Percentiles rank a stretch among this genome's conserved stretches.
Evolutionary conservation across 2,888 invertebrate species (phyloP).

Genomic region (Heliconius sara): DNA sequence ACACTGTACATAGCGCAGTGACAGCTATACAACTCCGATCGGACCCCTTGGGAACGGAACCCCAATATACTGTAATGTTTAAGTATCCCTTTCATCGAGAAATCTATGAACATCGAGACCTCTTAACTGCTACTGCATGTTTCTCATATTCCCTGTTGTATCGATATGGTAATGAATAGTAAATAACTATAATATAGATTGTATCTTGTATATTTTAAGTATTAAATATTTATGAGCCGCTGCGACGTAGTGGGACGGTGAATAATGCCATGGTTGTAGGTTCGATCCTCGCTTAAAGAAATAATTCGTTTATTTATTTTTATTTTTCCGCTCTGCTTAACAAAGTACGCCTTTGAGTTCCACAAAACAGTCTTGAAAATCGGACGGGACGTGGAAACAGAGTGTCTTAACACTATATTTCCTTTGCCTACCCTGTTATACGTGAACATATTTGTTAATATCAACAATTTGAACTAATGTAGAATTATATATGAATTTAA

Average conservation of each 20-base stretch:
- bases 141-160: constrained; percentile 6
- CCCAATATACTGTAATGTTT: constrained; percentile 17
- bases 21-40: constrained; percentile 22
- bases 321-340: background rate
- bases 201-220: background rate
- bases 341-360: background rate
- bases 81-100: constrained; percentile 13
- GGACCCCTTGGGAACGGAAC: constrained; percentile 21
- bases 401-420: too few species aligned
- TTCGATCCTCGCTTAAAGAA: background rate
- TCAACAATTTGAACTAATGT: too few species aligned
- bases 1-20: constrained; percentile 12
- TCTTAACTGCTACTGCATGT: constrained; percentile 15
- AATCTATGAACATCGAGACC: constrained; percentile 20
- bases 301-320: background rate
- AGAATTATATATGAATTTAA: too few species aligned
- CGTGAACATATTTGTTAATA: too few species aligned
- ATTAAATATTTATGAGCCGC: background rate
- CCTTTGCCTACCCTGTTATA: too few species aligned
- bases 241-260: background rate
- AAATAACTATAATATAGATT: background rate
- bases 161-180: background rate
- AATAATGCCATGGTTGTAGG: background rate
- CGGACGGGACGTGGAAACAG: too few species aligned
- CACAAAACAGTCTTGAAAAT: too few species aligned